Conservation (phyloP, 1,140 invertebrate genomes). For the Macrocentrus cingulum region DNA sequence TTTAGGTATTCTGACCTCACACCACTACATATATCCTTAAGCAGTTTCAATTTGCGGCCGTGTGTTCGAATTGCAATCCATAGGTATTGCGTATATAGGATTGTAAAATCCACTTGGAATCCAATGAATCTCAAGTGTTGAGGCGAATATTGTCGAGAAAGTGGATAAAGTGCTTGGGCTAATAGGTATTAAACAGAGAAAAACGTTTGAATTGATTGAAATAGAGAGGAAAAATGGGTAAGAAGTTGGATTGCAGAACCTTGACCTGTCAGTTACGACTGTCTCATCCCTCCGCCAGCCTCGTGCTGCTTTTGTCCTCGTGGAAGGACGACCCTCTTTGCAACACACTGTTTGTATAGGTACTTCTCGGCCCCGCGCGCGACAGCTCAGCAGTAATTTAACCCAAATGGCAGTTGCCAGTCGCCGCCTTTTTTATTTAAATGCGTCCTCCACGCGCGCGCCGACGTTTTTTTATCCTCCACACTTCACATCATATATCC, state of each 20-base stretch:
- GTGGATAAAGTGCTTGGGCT: too few relatives aligned
- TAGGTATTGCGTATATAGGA: too few relatives aligned
- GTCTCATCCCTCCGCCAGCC: constrained; percentile 3
- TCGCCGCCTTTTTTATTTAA: constrained; percentile 8
- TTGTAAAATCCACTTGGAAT: too few relatives aligned
- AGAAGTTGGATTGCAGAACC: constrained; percentile 30
- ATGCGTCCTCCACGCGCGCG: not conserved
- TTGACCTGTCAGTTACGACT: constrained; percentile 33
- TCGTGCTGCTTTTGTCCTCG: not conserved
- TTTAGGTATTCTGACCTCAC: too few relatives aligned
- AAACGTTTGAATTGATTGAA: not conserved
- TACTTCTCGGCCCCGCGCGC: constrained; percentile 8
- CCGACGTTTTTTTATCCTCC: not conserved
- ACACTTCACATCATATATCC: not conserved
- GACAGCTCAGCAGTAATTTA: constrained; percentile 25
- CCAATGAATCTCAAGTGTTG: too few relatives aligned
- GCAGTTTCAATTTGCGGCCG: too few relatives aligned
- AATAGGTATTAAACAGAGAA: too few relatives aligned
- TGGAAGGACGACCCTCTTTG: constrained; percentile 1
- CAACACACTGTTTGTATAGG: constrained; percentile 5
- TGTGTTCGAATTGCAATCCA: too few relatives aligned
- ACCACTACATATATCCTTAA: too few relatives aligned
- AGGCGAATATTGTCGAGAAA: too few relatives aligned
- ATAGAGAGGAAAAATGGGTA: not conserved
- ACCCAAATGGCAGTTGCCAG: constrained; percentile 27